A percentile compares a stretch with the other conserved stretches of the same genome.
Conservation (phyloP, 2,113 vertebrate species). For the Oenanthe melanoleuca region DNA sequence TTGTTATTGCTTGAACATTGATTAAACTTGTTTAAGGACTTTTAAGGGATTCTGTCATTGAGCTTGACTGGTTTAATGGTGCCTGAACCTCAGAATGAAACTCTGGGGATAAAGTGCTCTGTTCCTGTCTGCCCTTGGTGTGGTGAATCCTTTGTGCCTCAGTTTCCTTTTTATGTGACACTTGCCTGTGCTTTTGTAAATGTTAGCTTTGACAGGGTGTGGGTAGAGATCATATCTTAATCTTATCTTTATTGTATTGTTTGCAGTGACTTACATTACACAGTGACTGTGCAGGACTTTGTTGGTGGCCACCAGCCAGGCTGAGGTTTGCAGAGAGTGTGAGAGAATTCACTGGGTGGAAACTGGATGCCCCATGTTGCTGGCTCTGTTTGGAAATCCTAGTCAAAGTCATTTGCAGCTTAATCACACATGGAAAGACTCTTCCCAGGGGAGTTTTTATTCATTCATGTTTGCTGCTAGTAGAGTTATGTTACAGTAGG, state of each 20-base stretch:
- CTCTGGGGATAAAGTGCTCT: neutral
- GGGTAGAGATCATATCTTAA: neutral
- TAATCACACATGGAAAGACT: neutral
- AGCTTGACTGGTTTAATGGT: neutral
- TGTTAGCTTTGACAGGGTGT: neutral
- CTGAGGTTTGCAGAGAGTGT: neutral
- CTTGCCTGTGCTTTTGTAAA: neutral
- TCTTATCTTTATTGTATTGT: neutral
- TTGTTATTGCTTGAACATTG: neutral
- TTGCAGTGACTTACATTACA: neutral
- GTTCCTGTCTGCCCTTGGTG: neutral
- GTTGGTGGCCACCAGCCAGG: neutral
- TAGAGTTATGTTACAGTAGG: neutral
- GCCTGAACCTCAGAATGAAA: neutral
- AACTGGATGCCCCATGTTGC: neutral
- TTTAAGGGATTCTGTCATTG: neutral
- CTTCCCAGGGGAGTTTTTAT: neutral
- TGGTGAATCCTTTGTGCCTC: neutral
- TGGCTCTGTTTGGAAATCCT: neutral
- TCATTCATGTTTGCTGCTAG: constrained; percentile 27
- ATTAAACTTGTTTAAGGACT: constrained; percentile 9
- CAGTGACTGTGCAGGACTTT: neutral
- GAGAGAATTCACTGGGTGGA: neutral
- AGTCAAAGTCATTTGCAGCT: neutral
- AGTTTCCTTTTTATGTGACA: neutral